These are phyloP conservation scores for Probosciger aterrimus DNA, from an alignment of 2,113 vertebrate species.

Conservation along the genomic window DNA sequence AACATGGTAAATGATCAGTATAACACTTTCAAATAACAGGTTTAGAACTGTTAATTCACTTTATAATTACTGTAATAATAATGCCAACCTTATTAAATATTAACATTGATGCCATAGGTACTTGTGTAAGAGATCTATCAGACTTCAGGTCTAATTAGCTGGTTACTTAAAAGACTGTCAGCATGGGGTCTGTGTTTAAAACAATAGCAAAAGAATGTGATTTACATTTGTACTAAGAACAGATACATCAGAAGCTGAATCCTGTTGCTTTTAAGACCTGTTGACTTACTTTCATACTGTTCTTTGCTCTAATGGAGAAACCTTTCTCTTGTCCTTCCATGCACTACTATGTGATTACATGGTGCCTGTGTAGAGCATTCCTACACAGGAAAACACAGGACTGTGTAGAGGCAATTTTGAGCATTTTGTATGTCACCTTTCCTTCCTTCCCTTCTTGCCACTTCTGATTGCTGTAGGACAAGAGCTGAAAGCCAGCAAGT, in stretches of 20 bases:
- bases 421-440: neutral
- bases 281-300: neutral
- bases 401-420: neutral
- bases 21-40: neutral
- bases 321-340: neutral
- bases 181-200: neutral
- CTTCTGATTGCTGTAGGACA: neutral
- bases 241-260: neutral
- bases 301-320: neutral
- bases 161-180: neutral
- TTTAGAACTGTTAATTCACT: neutral
- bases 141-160: neutral
- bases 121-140: neutral
- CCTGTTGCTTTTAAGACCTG: neutral
- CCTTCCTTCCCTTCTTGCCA: neutral
- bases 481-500: neutral
- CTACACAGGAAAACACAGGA: neutral
- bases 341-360: accelerated
- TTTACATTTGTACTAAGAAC: neutral
- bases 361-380: neutral
- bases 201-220: neutral
- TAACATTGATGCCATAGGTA: neutral
- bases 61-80: neutral
- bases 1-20: neutral
- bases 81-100: neutral